Evolutionary conservation across 2,797 vertebrate genomes (phyloP).

Genomic region (Periparus ater): DNA sequence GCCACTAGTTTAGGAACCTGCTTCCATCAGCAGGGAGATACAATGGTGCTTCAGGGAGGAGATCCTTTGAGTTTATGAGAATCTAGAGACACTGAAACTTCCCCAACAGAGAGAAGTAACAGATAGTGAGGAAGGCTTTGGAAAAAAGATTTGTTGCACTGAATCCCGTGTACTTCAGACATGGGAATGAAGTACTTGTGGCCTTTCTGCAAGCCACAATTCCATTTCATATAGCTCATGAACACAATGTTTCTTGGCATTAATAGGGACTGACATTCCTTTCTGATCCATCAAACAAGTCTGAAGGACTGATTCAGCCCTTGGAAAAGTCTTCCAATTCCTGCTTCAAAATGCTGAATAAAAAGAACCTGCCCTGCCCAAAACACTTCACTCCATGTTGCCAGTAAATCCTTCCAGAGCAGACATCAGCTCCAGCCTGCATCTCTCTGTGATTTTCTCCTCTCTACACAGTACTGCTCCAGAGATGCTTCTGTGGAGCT

Average conservation of each 20-base stretch:
- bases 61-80: background rate
- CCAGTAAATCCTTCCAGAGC: background rate
- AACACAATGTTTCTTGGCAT: background rate
- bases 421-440: background rate
- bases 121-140: background rate
- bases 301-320: background rate
- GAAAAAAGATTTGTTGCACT: background rate
- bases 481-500: background rate
- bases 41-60: background rate
- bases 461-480: background rate
- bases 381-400: background rate
- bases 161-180: background rate
- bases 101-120: background rate
- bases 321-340: conserved; percentile 25
- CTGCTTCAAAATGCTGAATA: background rate
- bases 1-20: background rate
- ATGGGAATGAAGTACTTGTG: background rate
- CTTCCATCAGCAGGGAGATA: background rate
- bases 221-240: conserved; percentile 20
- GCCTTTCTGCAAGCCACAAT: background rate
- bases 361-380: conserved; percentile 2
- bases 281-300: background rate
- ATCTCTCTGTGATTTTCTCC: background rate
- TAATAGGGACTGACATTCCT: background rate
- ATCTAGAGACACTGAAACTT: background rate